These are phyloP conservation scores for Latrodectus hesperus DNA, from an alignment of 2,888 invertebrate species.

Conservation along the genomic window DNA sequence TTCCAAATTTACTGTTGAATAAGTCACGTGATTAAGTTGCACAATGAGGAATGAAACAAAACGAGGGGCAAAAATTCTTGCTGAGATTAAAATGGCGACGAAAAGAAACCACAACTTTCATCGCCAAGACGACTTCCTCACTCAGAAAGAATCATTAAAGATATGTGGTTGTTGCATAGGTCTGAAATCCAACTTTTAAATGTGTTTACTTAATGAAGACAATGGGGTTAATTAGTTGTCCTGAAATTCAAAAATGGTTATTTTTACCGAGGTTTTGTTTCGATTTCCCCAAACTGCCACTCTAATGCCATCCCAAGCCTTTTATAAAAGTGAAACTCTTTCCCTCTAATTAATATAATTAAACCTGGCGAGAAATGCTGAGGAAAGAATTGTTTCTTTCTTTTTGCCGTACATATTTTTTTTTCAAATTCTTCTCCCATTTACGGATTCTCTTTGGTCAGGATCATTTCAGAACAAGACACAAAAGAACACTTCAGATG, in stretches of 20 bases:
- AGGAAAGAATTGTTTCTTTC: slow-evolving; percentile 25
- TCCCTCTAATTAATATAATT: slow-evolving; percentile 62
- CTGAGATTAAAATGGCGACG: slow-evolving; percentile 15
- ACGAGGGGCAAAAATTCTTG: neutral
- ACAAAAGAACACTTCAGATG: slow-evolving; percentile 58
- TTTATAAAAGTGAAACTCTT: slow-evolving; percentile 29
- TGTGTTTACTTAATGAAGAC: slow-evolving; percentile 61
- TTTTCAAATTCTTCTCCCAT: neutral
- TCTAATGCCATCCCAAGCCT: slow-evolving; percentile 21
- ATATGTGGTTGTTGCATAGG: neutral
- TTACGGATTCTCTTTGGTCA: slow-evolving; percentile 11
- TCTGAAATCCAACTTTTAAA: slow-evolving; percentile 43
- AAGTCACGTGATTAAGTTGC: slow-evolving; percentile 7
- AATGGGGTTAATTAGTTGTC: slow-evolving; percentile 57
- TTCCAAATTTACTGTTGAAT: neutral
- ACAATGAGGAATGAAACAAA: slow-evolving; percentile 37
- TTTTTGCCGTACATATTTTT: slow-evolving; percentile 4
- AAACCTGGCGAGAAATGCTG: slow-evolving; percentile 46
- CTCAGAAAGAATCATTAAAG: slow-evolving; percentile 5
- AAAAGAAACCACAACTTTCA: slow-evolving; percentile 9
- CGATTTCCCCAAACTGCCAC: slow-evolving; percentile 6
- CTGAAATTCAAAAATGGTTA: slow-evolving; percentile 40
- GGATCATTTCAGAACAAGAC: slow-evolving; percentile 44
- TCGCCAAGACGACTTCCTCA: slow-evolving; percentile 8
- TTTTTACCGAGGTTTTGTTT: slow-evolving; percentile 44